Base-by-base conservation (phyloP, 2,888 invertebrate species). In the Drosophila mettleri region DNA sequence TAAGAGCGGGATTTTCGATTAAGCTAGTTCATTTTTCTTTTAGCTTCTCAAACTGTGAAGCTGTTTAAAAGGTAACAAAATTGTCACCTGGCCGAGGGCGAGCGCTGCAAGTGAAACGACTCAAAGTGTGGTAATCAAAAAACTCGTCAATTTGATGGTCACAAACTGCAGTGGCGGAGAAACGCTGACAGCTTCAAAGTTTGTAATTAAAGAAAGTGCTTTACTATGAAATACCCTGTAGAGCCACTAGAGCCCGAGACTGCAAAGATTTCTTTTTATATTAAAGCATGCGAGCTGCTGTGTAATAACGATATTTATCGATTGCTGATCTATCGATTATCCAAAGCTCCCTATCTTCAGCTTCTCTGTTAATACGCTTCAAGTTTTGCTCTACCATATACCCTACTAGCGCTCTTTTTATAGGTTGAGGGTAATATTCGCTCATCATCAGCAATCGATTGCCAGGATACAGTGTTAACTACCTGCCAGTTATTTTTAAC, bases 41-140 rank as follows among this genome's bases (percentile, higher is more conserved):
- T 62, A 79, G 75, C 73, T 69, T 55, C 53, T 41, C 66, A 64
- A 20, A 54, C 67, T 61, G 70, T 58, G 43, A 29, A 70, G 80
- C 60, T 76, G 48, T 24, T 54, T 54, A 36, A 22, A 36, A 53
- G 69, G 31, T 45, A 48, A 39, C 20, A 20, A 24, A 14, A 14
- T 38, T 24, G 39, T 33, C 43, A 38, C 36, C 34, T 24, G 34
- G 10, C 22, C 9, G 29, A 33, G 31, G 9, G 27, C 24, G 3
- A 6, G 14, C 3, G 14, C 18, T 6, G 14, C 9, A 36, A n/a
- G 12, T 12, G 34, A n/a, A 22, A 34, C 22, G 33, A 5, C 22
- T 5, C 14, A 49, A 22, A 34, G n/a, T 29, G 20, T 7, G 16
- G 12, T 34, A 18, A 14, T 27, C 39, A 27, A 27, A 24, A 48